Base-by-base conservation (phyloP, 2,888 invertebrate genomes). In the Linnaemya vulpina region DNA sequence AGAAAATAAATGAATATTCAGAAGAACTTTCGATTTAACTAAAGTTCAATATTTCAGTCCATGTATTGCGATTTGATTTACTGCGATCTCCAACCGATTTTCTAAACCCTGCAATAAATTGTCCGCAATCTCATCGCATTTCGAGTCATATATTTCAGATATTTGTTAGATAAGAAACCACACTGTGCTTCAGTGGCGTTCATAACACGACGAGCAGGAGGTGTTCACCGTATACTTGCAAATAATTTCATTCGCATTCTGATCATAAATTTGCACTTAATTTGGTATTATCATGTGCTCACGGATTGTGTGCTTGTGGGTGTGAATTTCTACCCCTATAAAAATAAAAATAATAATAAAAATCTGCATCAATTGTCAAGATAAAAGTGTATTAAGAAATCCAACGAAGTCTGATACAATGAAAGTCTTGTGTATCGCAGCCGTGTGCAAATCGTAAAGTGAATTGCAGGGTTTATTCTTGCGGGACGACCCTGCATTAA, bases 21-120 rank as follows among this genome's bases (percentile, higher is more conserved):
- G 20, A 2, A 17, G 49, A 22, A 65, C n/a, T 65, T 46, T 67
- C 5, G 30, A 35, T 67, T 67, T 13, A 30, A n/a, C 30, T 8
- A 49, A 49, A 49, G 17, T 67, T 30, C 15, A 43, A 49, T 11
- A 67, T 49, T 30, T 38, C 51, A 40, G 38, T 40, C 11, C 10
- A 22, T 70, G n/a, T n/a, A 15, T 15, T 25, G 22, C 13, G n/a
- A n/a, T 8, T 40, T 63, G 75, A 75, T 22, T 75, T 25, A 65
- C 30, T 11, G 35, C 58, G 35, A 35, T 46, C 17, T 13, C 17
- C 22, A 5, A n/a, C 9, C 15, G 1, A 9, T 20, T 25, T 51
- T 51, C 13, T 67, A 76, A 76, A 46, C 76, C 35, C 20, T 35
- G 35, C 11, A 25, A 67, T 76, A 76, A 68, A 77, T 68, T 38